Evolutionary conservation across 2,113 vertebrate genomes (phyloP).

Genomic region (Rousettus leschenaultii): DNA sequence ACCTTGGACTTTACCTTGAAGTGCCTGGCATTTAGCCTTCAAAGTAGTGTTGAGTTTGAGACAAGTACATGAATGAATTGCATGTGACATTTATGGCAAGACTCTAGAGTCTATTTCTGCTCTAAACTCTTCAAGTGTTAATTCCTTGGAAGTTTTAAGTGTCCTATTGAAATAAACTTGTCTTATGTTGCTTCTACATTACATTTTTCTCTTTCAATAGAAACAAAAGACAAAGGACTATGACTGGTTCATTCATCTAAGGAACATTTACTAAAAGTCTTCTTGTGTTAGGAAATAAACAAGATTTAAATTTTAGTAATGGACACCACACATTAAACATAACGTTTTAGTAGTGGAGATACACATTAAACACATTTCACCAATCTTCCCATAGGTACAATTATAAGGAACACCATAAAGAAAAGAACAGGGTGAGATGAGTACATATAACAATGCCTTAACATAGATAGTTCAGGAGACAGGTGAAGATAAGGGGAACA

Average conservation of each 20-base stretch:
- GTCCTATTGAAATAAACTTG: background rate
- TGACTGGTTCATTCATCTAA: background rate
- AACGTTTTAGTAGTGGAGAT: background rate
- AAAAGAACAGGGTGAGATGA: background rate
- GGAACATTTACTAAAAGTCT: background rate
- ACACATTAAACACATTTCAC: background rate
- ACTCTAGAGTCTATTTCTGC: background rate
- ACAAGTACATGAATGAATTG: conserved; percentile 31
- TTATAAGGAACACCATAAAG: background rate
- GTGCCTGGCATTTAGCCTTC: background rate
- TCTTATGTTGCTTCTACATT: background rate
- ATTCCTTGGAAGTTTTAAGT: background rate
- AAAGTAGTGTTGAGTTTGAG: conserved; percentile 14
- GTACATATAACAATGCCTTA: background rate
- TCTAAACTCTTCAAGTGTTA: background rate
- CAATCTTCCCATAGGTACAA: background rate
- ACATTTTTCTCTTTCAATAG: background rate
- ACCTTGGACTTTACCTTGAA: conserved; percentile 34
- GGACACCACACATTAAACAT: background rate
- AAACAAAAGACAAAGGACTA: background rate
- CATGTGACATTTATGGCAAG: conserved; percentile 22
- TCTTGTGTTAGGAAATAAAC: background rate
- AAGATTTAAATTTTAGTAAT: background rate
- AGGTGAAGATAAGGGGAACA: background rate
- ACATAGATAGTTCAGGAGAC: background rate